Conservation (phyloP, 2,888 invertebrate species). For the Ditula angustiorana region DNA sequence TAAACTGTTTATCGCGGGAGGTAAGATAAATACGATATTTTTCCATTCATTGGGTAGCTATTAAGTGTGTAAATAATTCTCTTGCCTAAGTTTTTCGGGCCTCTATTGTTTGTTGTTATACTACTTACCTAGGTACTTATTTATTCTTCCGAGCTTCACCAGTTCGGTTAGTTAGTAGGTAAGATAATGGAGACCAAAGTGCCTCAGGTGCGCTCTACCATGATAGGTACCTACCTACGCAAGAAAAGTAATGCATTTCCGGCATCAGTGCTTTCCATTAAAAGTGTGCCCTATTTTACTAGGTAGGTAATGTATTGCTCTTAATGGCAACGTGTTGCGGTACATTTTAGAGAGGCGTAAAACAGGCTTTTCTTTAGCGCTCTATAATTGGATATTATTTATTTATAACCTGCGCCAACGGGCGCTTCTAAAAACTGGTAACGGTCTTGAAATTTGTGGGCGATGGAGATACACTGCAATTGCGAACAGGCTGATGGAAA, state of each 20-base stretch:
- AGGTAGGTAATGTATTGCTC: neutral
- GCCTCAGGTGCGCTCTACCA: neutral
- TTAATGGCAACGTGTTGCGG: neutral
- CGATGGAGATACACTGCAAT: too few species aligned
- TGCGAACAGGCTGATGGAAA: too few species aligned
- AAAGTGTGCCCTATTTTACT: neutral
- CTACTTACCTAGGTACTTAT: neutral
- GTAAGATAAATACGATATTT: conserved; percentile 13
- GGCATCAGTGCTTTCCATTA: neutral
- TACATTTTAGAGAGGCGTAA: neutral
- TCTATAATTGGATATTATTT: too few species aligned
- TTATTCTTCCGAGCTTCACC: neutral
- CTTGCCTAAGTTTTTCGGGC: neutral
- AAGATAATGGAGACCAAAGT: neutral
- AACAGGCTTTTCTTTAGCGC: too few species aligned
- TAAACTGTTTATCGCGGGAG: conserved; percentile 22
- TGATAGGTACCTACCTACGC: too few species aligned
- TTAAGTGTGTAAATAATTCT: neutral
- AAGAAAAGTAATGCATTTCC: neutral
- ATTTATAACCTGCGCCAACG: too few species aligned
- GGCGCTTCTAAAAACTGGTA: too few species aligned
- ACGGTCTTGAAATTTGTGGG: too few species aligned
- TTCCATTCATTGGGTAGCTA: conserved; percentile 1
- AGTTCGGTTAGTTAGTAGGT: neutral
- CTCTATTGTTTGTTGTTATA: neutral